Evolutionary conservation across 2,888 invertebrate species (phyloP).

Genomic region (Caenorhabditis zanzibari): DNA sequence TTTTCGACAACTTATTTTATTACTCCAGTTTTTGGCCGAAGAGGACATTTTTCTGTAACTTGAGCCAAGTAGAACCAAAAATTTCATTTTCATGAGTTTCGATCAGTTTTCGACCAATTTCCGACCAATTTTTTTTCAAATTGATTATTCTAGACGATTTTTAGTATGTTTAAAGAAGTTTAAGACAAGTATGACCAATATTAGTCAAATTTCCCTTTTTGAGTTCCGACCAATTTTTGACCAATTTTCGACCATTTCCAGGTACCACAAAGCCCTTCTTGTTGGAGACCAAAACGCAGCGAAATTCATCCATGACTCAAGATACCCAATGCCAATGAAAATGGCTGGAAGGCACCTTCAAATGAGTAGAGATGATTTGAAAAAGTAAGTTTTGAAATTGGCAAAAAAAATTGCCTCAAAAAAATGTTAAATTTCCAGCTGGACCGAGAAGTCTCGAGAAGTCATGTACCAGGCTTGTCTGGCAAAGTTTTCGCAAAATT

Average conservation of each 20-base stretch:
- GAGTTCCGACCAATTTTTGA: too few species aligned
- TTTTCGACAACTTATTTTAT: too few species aligned
- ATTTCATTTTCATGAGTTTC: too few species aligned
- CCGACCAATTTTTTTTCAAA: too few species aligned
- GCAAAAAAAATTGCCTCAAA: background rate
- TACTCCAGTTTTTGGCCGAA: too few species aligned
- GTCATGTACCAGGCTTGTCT: conserved; percentile 22
- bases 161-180: too few species aligned
- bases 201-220: too few species aligned
- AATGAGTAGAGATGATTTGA: conserved; percentile 10
- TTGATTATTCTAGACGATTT: too few species aligned
- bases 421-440: conserved; percentile 4
- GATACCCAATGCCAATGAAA: conserved; percentile 23
- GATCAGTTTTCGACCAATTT: too few species aligned
- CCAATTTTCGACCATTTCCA: background rate
- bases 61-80: too few species aligned
- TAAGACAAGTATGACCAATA: too few species aligned
- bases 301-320: conserved; percentile 2
- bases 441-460: conserved; percentile 21
- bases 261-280: conserved; percentile 27
- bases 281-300: conserved; percentile 12
- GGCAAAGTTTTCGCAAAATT: conserved; percentile 22
- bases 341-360: conserved; percentile 22
- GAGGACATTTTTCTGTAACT: too few species aligned
- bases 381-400: conserved; percentile 11